Evolutionary conservation across 2,888 invertebrate genomes (phyloP).

Genomic region (Ectobius pallidus): DNA sequence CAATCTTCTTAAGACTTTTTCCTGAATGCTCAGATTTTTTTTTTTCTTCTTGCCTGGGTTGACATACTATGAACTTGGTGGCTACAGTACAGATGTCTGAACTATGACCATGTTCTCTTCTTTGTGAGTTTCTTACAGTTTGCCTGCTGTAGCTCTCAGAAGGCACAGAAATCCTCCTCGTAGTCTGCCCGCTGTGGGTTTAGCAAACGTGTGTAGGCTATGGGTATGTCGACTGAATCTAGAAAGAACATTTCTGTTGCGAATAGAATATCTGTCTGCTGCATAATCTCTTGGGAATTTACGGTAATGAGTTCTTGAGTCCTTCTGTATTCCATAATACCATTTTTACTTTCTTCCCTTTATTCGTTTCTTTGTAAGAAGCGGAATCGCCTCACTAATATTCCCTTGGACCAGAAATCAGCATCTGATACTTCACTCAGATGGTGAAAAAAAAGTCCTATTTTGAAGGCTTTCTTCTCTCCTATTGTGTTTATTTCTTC

Average conservation of each 20-base stretch:
- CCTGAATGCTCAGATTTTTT: no score
- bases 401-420: background rate
- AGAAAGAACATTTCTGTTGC: background rate
- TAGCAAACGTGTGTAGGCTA: background rate
- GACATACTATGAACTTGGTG: no score
- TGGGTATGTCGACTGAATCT: background rate
- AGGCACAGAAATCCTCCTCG: background rate
- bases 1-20: no score
- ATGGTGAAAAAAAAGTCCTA: background rate
- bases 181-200: background rate
- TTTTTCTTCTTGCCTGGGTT: no score
- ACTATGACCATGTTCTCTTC: background rate
- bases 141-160: background rate
- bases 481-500: background rate
- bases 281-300: background rate
- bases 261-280: background rate
- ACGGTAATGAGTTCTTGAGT: background rate
- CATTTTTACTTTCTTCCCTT: background rate
- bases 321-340: background rate
- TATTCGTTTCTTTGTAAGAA: background rate
- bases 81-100: background rate
- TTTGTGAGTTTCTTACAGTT: background rate
- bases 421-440: background rate
- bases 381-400: background rate
- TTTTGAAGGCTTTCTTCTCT: background rate